These are phyloP conservation scores for Prunella himalayana DNA, from an alignment of 2,113 vertebrate species.

Conservation along the genomic window DNA sequence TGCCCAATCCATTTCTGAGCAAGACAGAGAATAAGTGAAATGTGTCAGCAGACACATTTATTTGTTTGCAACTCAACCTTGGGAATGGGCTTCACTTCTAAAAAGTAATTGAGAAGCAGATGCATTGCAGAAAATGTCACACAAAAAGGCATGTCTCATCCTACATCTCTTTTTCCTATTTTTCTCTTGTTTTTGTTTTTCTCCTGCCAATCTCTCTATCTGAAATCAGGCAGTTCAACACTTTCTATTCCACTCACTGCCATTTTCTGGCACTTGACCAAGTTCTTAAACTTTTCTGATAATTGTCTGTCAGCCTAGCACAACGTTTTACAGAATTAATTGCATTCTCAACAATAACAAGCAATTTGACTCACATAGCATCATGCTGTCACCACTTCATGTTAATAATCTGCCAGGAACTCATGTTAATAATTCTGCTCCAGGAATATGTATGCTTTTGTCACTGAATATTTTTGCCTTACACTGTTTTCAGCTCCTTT, in stretches of 20 bases:
- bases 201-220: neutral
- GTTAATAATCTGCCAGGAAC: neutral
- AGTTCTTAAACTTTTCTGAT: constrained; percentile 1
- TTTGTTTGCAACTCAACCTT: neutral
- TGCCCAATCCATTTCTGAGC: neutral
- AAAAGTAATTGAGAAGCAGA: neutral
- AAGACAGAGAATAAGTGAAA: neutral
- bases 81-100: neutral
- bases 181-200: neutral
- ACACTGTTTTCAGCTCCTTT: neutral
- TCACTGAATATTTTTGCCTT: neutral
- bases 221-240: neutral
- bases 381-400: neutral
- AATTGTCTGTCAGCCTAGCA: neutral
- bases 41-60: neutral
- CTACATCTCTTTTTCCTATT: neutral
- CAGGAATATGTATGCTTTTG: neutral
- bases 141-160: neutral
- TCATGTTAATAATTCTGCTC: neutral
- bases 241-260: neutral
- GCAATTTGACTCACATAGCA: neutral
- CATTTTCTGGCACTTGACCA: neutral
- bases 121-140: neutral
- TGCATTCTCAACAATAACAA: neutral
- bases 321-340: neutral